phyloP scores from a whole-genome alignment of 2,113 vertebrate species.

The Tyrannus savana region DNA sequence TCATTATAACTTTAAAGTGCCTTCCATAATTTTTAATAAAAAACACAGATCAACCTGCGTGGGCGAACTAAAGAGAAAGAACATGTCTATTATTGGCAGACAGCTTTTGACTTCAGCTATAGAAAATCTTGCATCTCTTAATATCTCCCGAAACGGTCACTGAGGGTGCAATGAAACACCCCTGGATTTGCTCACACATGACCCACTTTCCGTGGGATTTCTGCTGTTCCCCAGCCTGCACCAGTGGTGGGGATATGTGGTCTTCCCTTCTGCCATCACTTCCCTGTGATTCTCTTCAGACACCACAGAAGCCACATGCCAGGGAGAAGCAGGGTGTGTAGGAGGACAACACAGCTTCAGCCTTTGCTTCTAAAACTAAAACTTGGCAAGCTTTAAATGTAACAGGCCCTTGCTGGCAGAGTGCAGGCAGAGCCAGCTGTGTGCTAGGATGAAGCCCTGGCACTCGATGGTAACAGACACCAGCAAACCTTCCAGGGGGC shows the following conservation, averaged over 20 bases:
- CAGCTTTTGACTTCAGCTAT: background rate
- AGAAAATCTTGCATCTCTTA: background rate
- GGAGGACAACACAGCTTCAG: background rate
- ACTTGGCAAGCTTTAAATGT: background rate
- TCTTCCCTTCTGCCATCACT: background rate
- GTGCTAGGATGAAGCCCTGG: background rate
- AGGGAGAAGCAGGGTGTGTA: background rate
- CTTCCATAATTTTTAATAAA: background rate
- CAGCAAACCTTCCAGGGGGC: background rate
- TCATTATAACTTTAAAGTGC: background rate
- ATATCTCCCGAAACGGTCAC: background rate
- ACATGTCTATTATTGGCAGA: background rate
- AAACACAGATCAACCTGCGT: background rate
- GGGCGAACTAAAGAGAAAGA: constrained; percentile 9
- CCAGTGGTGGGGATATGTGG: fast-evolving
- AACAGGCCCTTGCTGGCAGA: background rate
- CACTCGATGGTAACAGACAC: background rate
- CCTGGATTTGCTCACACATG: background rate
- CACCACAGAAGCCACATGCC: background rate
- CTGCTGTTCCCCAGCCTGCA: fast-evolving
- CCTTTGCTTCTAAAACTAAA: background rate
- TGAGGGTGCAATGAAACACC: fast-evolving
- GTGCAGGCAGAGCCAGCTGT: background rate
- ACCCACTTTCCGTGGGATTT: background rate
- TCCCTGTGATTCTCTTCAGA: background rate